A percentile compares a stretch with the other conserved stretches of the same genome.
Evolutionary conservation across 2,888 invertebrate species (phyloP).

Genomic region (Mallateleia sp.): DNA sequence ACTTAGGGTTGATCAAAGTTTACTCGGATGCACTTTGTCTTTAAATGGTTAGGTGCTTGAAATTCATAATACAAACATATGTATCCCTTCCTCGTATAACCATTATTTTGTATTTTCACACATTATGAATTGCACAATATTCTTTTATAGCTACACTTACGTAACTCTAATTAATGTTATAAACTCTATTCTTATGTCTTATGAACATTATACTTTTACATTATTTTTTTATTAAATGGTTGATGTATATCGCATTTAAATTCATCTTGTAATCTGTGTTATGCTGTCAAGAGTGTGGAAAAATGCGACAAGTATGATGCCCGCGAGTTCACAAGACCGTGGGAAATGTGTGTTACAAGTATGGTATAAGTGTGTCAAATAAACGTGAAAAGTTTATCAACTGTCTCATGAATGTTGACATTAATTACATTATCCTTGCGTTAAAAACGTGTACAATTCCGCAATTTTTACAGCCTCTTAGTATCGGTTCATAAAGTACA

Average conservation of each 20-base stretch:
- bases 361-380: slow-evolving; percentile 59
- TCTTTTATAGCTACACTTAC: not conserved
- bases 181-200: not conserved
- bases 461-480: slow-evolving; percentile 5
- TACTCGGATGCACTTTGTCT: slow-evolving; percentile 56
- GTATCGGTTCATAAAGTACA: slow-evolving; percentile 14
- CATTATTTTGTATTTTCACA: no score
- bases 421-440: slow-evolving; percentile 50
- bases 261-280: slow-evolving; percentile 49
- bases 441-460: not conserved
- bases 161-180: not conserved
- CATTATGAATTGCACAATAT: not conserved
- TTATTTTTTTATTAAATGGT: slow-evolving; percentile 6
- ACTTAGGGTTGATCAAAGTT: slow-evolving; percentile 76
- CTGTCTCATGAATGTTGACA: slow-evolving; percentile 48
- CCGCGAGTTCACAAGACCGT: slow-evolving; percentile 44
- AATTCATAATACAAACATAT: slow-evolving; percentile 28
- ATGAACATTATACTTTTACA: slow-evolving; percentile 13
- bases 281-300: slow-evolving; percentile 38
- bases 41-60: slow-evolving; percentile 52
- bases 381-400: slow-evolving; percentile 65
- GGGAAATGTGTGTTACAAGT: slow-evolving; percentile 63
- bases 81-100: no score
- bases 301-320: slow-evolving; percentile 58
- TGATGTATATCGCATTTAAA: slow-evolving; percentile 52